Evolutionary conservation across 2,113 vertebrate species (phyloP), one percentile per base, ranked within the genome.

Genomic region (Hassar affinis): DNA sequence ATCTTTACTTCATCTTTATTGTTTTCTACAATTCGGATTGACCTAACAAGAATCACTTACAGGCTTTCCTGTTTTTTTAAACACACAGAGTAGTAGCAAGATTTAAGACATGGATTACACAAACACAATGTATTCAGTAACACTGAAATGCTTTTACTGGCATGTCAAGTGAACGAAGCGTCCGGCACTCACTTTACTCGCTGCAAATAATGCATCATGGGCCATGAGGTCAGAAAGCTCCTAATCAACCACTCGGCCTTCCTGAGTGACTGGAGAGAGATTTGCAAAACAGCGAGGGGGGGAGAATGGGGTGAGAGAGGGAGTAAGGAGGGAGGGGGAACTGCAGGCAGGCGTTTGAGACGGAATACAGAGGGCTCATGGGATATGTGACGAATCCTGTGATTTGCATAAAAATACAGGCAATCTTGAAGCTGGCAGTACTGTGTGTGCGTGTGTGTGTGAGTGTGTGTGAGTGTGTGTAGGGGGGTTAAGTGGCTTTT

Each of bases 401-500:
- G 61, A 86, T 92, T 91, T 89, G 87, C 89, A 91, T 91, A 80
- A 88, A 92, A 89, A 92, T 90, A 82, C 85, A 86, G 83, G 83
- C 88, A 78, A 83, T 87, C 87, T 89, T 88, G 86, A 83, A 85
- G 38, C 9, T 80, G 79, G 86, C 64, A 77, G 89, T 66, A 22
- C 85, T 85, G 84, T 89, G 79, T 82, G 81, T 80, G 54, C 42
- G 76, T 78, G 52, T 57, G 76, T 35, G 76, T 56, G 51, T 78
- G 52, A 42, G 76, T 78, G 76, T 45, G 35, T 69, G 49, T 33
- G 72, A 54, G 72, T 52, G 47, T 52, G 72, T 52, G 1, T 25
- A 20, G 83, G 27, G 79, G 88, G 91, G 89, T 92, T 92, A 92
- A 93, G 92, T 90, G 88, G 87, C 88, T 86, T 88, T 85, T 87